Evolutionary conservation across 2,888 invertebrate genomes (phyloP).

Genomic region (Ecliptopera silaceata): DNA sequence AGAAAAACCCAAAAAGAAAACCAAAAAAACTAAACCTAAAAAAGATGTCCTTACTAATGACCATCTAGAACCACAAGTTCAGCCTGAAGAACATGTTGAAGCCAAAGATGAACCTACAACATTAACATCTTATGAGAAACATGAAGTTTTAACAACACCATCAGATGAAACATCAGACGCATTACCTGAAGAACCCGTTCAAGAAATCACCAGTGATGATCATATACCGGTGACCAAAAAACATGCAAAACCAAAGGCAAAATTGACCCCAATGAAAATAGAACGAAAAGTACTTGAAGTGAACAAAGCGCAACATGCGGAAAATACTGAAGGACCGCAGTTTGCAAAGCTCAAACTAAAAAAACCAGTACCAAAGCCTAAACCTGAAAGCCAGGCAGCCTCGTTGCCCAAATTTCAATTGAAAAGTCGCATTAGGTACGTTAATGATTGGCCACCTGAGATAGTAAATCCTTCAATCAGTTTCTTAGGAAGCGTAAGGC

Average conservation of each 20-base stretch:
- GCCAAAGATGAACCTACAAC: not conserved
- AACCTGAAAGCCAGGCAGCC: constrained; percentile 62
- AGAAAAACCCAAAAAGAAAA: constrained; percentile 11
- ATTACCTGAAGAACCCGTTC: not conserved
- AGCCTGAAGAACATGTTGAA: not conserved
- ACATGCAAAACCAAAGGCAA: constrained; percentile 53
- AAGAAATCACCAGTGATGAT: not conserved
- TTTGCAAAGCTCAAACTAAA: constrained; percentile 88
- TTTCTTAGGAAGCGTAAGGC: constrained; percentile 81
- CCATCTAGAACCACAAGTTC: no score
- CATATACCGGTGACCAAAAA: constrained; percentile 24
- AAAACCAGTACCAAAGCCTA: constrained; percentile 80
- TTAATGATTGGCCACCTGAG: constrained; percentile 85
- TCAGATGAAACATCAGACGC: not conserved
- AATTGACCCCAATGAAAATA: constrained; percentile 82
- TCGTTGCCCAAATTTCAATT: constrained; percentile 87
- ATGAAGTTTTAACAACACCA: not conserved
- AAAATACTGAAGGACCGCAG: constrained; percentile 83
- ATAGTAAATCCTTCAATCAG: constrained; percentile 77
- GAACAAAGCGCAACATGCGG: constrained; percentile 85
- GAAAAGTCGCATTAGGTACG: constrained; percentile 86
- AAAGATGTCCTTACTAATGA: not conserved
- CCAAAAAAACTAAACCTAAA: constrained; percentile 16
- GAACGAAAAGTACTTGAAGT: constrained; percentile 85
- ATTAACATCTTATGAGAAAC: not conserved